These are phyloP conservation scores for Miltochrista miniata DNA, from an alignment of 2,888 invertebrate genomes.

Conservation along the genomic window DNA sequence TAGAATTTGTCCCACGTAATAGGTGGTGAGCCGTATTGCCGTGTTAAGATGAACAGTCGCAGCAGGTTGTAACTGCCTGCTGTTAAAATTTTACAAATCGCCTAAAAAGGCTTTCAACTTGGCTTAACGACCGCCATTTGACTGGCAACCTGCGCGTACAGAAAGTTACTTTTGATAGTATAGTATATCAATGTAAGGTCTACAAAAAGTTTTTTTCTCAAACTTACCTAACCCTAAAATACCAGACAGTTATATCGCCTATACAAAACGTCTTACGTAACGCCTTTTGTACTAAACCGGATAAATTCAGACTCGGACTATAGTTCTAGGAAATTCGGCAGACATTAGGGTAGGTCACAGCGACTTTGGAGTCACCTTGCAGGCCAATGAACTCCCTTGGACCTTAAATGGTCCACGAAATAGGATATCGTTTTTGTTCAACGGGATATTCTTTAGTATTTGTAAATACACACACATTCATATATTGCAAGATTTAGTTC, in stretches of 20 bases:
- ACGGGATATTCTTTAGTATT: constrained; percentile 15
- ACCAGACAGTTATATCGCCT: constrained; percentile 24
- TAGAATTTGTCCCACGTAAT: no score
- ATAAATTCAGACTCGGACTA: constrained; percentile 42
- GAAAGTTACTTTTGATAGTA: no score
- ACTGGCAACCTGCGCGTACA: no score
- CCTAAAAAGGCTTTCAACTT: no score
- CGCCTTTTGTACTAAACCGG: constrained; percentile 35
- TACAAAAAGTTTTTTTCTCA: not conserved
- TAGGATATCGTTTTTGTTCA: constrained; percentile 25
- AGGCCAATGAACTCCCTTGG: constrained; percentile 55
- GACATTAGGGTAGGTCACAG: constrained; percentile 69
- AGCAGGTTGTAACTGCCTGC: no score
- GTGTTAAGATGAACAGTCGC: no score
- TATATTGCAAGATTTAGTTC: not conserved
- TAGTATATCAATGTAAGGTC: no score
- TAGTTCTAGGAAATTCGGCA: constrained; percentile 65
- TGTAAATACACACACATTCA: not conserved
- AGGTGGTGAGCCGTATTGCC: no score
- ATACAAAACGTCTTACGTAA: constrained; percentile 29
- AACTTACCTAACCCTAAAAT: constrained; percentile 14
- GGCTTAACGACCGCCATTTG: no score
- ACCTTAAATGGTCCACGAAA: constrained; percentile 25
- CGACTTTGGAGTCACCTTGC: constrained; percentile 74
- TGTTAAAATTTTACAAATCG: no score